phyloP scores from a whole-genome alignment of 2,113 vertebrate genomes.

The Australoheros scitulus region DNA sequence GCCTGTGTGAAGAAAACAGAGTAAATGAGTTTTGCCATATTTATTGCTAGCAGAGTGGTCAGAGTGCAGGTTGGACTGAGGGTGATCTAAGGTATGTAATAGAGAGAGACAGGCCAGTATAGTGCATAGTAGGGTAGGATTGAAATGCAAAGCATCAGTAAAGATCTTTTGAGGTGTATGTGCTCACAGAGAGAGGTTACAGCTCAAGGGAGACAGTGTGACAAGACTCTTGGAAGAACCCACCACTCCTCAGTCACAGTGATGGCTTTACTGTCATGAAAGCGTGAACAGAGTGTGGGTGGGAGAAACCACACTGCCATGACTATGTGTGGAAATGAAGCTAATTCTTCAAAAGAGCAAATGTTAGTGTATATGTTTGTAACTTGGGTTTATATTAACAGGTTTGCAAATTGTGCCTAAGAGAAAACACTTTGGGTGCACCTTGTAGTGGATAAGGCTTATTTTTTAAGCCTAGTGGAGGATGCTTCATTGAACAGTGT shows the following conservation, averaged over 20 bases:
- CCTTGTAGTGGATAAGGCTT: not conserved
- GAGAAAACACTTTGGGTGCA: not conserved
- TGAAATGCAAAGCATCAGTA: slow-evolving; percentile 45
- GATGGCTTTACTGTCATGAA: slow-evolving; percentile 42
- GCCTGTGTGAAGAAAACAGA: not conserved
- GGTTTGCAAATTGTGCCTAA: not conserved
- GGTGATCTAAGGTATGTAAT: not conserved
- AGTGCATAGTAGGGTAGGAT: slow-evolving; percentile 16
- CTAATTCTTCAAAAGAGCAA: slow-evolving; percentile 23
- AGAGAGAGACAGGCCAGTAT: not conserved
- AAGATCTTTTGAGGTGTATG: slow-evolving; percentile 43
- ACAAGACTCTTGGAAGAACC: slow-evolving; percentile 53
- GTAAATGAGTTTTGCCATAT: slow-evolving; percentile 32
- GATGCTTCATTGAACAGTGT: not conserved
- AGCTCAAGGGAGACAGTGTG: slow-evolving; percentile 61
- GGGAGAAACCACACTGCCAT: slow-evolving; percentile 15
- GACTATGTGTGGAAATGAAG: slow-evolving; percentile 42
- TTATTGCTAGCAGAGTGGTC: slow-evolving; percentile 31
- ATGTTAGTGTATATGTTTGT: not conserved
- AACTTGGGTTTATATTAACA: not conserved
- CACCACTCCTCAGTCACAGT: slow-evolving; percentile 46
- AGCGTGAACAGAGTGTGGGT: slow-evolving; percentile 9
- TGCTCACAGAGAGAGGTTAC: slow-evolving; percentile 53
- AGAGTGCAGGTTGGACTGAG: not conserved
- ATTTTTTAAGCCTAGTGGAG: not conserved